phyloP scores from a whole-genome alignment of 2,797 vertebrate species.

The Danio jaintianensis region DNA sequence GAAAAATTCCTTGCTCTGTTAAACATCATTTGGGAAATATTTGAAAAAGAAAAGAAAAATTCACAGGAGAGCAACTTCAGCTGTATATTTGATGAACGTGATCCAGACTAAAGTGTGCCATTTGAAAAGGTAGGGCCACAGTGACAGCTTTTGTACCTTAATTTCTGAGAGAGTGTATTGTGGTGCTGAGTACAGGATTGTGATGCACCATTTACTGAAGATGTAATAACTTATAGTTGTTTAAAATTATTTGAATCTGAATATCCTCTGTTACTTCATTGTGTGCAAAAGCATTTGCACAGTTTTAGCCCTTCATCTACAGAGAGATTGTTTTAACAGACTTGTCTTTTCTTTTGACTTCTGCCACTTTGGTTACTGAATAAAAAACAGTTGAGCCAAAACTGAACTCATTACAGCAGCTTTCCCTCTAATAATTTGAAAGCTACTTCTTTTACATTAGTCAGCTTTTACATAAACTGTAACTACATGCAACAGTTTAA shows the following conservation, averaged over 20 bases:
- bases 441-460: background rate
- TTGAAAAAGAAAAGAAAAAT: too few relatives aligned
- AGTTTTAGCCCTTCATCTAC: background rate
- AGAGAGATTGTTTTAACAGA: background rate
- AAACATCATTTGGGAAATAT: too few relatives aligned
- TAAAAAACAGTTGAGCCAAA: slow-evolving; percentile 6
- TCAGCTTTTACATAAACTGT: background rate
- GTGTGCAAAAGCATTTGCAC: background rate
- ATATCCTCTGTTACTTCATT: background rate
- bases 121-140: too few relatives aligned
- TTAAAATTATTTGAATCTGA: background rate
- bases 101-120: too few relatives aligned
- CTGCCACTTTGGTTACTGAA: background rate
- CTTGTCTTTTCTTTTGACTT: background rate
- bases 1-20: too few relatives aligned
- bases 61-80: too few relatives aligned
- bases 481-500: too few relatives aligned
- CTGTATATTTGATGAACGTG: too few relatives aligned
- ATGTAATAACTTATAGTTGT: too few relatives aligned
- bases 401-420: background rate
- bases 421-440: background rate
- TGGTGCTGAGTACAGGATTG: background rate
- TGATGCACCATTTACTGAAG: background rate
- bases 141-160: too few relatives aligned
- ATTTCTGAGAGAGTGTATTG: too few relatives aligned